Percentiles rank a stretch among this genome's conserved stretches.
phyloP scores from a whole-genome alignment of 2,113 vertebrate genomes.

The Varanus komodoensis region DNA sequence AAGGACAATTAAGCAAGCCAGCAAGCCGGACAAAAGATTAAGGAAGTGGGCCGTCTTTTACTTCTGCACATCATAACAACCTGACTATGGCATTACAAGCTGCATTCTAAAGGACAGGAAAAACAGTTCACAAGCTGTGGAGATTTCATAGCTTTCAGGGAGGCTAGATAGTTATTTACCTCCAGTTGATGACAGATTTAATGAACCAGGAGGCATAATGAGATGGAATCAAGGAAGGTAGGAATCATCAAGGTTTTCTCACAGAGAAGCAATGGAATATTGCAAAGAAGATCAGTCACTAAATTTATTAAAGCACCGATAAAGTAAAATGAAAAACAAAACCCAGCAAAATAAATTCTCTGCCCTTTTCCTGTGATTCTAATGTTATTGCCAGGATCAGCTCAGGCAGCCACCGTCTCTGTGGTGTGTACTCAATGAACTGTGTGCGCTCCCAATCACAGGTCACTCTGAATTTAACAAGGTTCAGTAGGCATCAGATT shows the following conservation, averaged over 20 bases:
- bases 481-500: rapidly evolving
- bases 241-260: not conserved
- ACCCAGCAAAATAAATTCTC: slow-evolving; percentile 18
- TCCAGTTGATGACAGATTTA: not conserved
- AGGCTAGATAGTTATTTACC: not conserved
- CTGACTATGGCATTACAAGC: not conserved
- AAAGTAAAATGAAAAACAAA: not conserved
- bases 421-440: slow-evolving; percentile 20
- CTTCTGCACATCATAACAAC: not conserved
- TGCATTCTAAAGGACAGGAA: not conserved
- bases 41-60: not conserved
- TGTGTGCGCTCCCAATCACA: not conserved
- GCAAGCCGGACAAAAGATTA: not conserved
- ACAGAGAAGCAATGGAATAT: slow-evolving; percentile 9
- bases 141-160: not conserved
- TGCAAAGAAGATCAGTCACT: slow-evolving; percentile 19
- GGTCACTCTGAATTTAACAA: not conserved
- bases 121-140: slow-evolving; percentile 31
- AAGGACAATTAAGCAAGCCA: not conserved
- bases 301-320: slow-evolving; percentile 32
- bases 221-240: slow-evolving; percentile 27
- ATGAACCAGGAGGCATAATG: slow-evolving; percentile 22
- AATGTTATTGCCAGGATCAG: not conserved
- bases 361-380: slow-evolving; percentile 40
- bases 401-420: not conserved